These are phyloP conservation scores for Buphagus erythrorhynchus DNA, from an alignment of 2,797 vertebrate genomes.

Conservation along the genomic window DNA sequence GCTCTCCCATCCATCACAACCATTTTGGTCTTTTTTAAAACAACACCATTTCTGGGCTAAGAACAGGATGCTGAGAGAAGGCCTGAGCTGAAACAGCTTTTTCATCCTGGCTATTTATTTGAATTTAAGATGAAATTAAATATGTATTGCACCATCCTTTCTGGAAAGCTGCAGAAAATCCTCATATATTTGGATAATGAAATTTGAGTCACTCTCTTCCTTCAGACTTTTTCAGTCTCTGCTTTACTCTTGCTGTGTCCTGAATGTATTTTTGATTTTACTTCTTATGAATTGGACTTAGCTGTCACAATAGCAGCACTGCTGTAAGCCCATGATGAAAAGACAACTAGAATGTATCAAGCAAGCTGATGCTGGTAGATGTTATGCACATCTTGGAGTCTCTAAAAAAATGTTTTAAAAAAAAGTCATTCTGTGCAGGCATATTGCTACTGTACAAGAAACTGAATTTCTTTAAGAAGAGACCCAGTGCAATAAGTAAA, in stretches of 20 bases:
- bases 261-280: neutral
- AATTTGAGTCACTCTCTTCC: neutral
- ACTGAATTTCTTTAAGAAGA: neutral
- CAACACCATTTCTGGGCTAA: neutral
- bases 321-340: neutral
- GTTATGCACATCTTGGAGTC: neutral
- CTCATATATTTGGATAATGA: neutral
- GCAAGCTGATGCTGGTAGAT: neutral
- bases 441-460: neutral
- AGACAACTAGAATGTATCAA: neutral
- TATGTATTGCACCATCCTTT: neutral
- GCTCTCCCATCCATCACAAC: neutral
- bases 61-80: neutral
- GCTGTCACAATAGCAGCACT: neutral
- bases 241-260: neutral
- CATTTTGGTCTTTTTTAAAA: neutral
- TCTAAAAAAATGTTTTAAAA: neutral
- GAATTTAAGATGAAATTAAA: neutral
- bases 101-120: neutral
- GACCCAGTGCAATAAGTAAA: neutral
- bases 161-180: constrained; percentile 8
- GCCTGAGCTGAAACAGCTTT: neutral
- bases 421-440: neutral
- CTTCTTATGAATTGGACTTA: neutral
- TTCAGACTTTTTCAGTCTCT: neutral